Conservation (phyloP, 2,888 invertebrate species). For the Odontocolon sp. region DNA sequence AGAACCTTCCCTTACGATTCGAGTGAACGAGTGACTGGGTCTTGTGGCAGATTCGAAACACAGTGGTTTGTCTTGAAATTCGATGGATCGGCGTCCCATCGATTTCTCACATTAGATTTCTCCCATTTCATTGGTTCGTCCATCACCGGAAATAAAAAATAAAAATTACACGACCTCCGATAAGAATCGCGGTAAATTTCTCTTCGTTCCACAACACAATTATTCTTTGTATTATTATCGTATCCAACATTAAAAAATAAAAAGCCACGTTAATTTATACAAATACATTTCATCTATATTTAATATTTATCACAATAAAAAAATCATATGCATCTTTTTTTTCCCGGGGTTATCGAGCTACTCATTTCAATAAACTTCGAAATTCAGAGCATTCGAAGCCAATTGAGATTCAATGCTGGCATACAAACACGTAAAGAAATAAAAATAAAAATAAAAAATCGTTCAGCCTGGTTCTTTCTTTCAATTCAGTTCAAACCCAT, state of each 20-base stretch:
- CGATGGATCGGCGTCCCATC: constrained; percentile 30
- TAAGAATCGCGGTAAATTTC: no score
- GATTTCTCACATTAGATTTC: constrained; percentile 18
- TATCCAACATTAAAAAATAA: no score
- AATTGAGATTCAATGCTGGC: no score
- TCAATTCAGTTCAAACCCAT: constrained; percentile 30
- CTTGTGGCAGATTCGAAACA: background rate
- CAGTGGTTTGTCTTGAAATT: background rate
- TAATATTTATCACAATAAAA: no score
- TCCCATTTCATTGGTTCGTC: background rate
- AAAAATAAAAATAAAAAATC: constrained; percentile 18
- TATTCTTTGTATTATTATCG: no score
- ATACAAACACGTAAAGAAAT: background rate
- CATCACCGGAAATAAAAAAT: background rate
- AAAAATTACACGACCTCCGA: background rate
- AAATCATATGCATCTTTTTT: no score
- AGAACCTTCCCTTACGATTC: background rate
- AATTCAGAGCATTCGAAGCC: no score
- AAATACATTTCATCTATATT: no score
- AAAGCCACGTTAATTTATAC: no score
- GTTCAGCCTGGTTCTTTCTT: background rate
- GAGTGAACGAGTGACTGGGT: constrained; percentile 5
- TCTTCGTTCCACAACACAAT: no score
- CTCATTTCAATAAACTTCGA: constrained; percentile 3
- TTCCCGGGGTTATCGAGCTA: no score